These are phyloP conservation scores for Chrysolina oricalcia DNA, from an alignment of 2,888 invertebrate genomes.

Conservation along the genomic window DNA sequence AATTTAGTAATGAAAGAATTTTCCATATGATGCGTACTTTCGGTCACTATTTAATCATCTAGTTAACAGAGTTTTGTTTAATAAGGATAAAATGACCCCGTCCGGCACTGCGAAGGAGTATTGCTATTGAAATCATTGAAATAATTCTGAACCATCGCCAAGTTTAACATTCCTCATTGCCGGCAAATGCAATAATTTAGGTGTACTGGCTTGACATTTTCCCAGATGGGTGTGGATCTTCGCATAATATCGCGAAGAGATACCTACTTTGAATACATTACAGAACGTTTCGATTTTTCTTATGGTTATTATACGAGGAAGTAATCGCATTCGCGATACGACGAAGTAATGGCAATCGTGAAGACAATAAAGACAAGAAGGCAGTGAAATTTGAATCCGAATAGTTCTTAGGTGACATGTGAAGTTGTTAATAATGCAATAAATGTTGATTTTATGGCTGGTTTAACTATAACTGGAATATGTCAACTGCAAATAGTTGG, in stretches of 20 bases:
- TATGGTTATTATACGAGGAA: slow-evolving; percentile 27
- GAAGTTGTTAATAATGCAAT: slow-evolving; percentile 4
- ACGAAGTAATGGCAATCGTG: slow-evolving; percentile 16
- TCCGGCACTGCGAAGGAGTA: neutral
- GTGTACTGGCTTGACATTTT: slow-evolving; percentile 17
- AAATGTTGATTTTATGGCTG: neutral
- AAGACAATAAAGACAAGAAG: neutral
- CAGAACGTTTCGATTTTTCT: slow-evolving; percentile 14
- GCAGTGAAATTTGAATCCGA: slow-evolving; percentile 8
- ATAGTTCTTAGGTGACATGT: slow-evolving; percentile 2
- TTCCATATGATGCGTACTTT: too few relatives aligned
- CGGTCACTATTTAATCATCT: too few relatives aligned
- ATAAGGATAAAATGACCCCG: neutral
- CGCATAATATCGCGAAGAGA: slow-evolving; percentile 11
- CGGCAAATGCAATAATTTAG: slow-evolving; percentile 7
- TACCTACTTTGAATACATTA: slow-evolving; percentile 25
- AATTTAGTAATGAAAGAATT: too few relatives aligned
- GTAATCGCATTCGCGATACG: slow-evolving; percentile 16
- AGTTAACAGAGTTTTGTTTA: neutral
- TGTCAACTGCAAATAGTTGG: neutral
- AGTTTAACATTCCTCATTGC: slow-evolving; percentile 5
- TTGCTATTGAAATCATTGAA: neutral
- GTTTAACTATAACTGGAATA: neutral
- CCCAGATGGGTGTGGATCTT: slow-evolving; percentile 29
- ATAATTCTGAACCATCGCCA: neutral